A percentile compares a stretch with the other conserved stretches of the same genome.
These are phyloP conservation scores for Rhinogobio ventralis DNA, from an alignment of 2,797 vertebrate species.

Conservation along the genomic window DNA sequence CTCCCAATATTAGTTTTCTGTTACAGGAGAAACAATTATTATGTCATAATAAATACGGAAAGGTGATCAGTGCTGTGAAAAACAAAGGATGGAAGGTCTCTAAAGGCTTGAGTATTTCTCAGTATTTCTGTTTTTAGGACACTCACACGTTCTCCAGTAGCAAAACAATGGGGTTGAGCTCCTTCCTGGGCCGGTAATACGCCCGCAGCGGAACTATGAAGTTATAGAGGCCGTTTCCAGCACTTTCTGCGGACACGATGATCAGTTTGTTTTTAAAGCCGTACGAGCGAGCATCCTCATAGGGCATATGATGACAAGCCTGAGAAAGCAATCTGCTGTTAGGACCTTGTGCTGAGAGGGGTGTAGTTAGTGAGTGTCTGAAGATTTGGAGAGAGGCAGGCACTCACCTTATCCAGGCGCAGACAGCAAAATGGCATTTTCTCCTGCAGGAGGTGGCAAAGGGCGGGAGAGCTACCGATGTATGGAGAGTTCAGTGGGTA, in stretches of 20 bases:
- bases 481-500: constrained; percentile 86
- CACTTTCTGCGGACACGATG: constrained; percentile 85
- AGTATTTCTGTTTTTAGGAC: background rate
- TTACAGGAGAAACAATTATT: constrained; percentile 59
- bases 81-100: background rate
- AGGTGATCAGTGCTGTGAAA: background rate
- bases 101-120: background rate
- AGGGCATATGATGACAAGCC: constrained; percentile 83
- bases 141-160: constrained; percentile 85
- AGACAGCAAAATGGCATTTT: constrained; percentile 87
- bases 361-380: background rate
- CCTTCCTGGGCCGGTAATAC: constrained; percentile 84
- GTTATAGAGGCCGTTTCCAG: constrained; percentile 87
- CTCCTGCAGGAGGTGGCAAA: constrained; percentile 85
- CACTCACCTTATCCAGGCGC: constrained; percentile 82
- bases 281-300: constrained; percentile 84
- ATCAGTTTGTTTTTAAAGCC: constrained; percentile 86
- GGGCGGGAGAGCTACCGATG: constrained; percentile 85
- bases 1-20: constrained; percentile 54
- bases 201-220: constrained; percentile 85
- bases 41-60: constrained; percentile 44
- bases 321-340: constrained; percentile 54
- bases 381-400: background rate
- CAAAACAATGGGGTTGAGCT: constrained; percentile 85
- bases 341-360: background rate